Percentiles rank a stretch among this genome's conserved stretches.
phyloP scores from a whole-genome alignment of 2,888 invertebrate species.

The Orthonevra nobilis region DNA sequence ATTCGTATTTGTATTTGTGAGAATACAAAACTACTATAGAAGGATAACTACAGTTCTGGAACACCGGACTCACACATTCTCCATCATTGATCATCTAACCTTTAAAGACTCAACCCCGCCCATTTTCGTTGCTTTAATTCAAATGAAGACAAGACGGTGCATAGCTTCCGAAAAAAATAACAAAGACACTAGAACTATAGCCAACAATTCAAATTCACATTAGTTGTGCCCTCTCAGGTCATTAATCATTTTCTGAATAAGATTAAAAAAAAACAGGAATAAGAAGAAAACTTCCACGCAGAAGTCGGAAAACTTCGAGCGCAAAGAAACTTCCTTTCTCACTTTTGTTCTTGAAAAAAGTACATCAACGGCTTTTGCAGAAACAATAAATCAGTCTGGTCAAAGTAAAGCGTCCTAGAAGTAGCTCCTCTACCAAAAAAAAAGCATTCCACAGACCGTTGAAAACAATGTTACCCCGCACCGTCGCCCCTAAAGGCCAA shows the following conservation, averaged over 20 bases:
- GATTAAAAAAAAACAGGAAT: slow-evolving; percentile 45
- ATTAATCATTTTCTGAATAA: slow-evolving; percentile 63
- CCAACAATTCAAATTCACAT: slow-evolving; percentile 68
- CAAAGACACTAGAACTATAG: slow-evolving; percentile 34
- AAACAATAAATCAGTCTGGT: slow-evolving; percentile 70
- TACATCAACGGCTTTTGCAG: slow-evolving; percentile 54
- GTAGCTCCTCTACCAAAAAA: slow-evolving; percentile 24
- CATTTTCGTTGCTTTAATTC: too few relatives aligned
- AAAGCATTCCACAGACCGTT: slow-evolving; percentile 7
- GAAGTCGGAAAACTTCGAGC: slow-evolving; percentile 16
- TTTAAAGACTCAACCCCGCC: too few relatives aligned
- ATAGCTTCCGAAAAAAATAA: slow-evolving; percentile 5
- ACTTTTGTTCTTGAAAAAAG: slow-evolving; percentile 44
- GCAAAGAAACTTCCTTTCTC: slow-evolving; percentile 40
- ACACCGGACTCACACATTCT: too few relatives aligned
- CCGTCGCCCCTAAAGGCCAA: slow-evolving; percentile 22
- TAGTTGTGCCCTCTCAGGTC: slow-evolving; percentile 52
- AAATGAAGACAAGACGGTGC: too few relatives aligned
- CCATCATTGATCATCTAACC: too few relatives aligned
- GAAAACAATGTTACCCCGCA: slow-evolving; percentile 3
- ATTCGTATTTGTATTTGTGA: too few relatives aligned
- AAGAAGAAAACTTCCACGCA: too few relatives aligned
- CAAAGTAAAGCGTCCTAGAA: slow-evolving; percentile 29
- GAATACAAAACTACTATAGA: too few relatives aligned
- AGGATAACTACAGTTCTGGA: too few relatives aligned